Conservation (phyloP, 2,797 vertebrate genomes). For the Lacerta viridis region DNA sequence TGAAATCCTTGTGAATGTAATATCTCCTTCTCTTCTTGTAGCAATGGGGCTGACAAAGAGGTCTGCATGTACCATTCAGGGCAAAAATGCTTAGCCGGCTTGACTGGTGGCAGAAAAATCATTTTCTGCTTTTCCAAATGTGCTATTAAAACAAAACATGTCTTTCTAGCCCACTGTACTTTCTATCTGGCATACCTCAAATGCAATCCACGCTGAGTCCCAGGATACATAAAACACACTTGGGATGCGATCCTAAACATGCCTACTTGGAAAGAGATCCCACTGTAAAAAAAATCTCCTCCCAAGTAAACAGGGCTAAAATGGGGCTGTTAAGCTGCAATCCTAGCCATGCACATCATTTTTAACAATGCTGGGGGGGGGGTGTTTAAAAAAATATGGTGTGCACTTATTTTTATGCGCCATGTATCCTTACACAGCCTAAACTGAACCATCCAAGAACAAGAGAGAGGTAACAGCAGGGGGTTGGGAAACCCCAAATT, state of each 20-base stretch:
- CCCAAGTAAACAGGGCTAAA: background rate
- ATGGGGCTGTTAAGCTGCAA: background rate
- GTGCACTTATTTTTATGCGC: background rate
- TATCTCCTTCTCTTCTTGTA: constrained; percentile 1
- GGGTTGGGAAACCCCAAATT: background rate
- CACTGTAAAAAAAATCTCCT: background rate
- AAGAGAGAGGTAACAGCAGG: background rate
- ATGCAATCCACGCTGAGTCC: background rate
- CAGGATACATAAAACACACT: background rate
- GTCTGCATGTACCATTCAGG: background rate
- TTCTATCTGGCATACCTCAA: background rate
- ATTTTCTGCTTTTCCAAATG: background rate
- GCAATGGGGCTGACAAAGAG: constrained; percentile 16
- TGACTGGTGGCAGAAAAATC: background rate
- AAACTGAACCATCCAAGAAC: background rate
- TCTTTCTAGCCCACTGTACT: background rate
- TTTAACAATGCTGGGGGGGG: background rate
- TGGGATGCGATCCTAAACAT: background rate
- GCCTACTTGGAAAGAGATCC: no score
- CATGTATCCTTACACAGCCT: no score
- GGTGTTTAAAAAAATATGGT: background rate
- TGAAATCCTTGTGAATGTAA: background rate
- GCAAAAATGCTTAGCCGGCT: background rate
- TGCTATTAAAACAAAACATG: background rate
- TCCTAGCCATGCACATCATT: background rate